Evolutionary conservation across 2,888 invertebrate species (phyloP), one percentile per base, ranked within the genome.

Genomic region (Mystacides longicornis): DNA sequence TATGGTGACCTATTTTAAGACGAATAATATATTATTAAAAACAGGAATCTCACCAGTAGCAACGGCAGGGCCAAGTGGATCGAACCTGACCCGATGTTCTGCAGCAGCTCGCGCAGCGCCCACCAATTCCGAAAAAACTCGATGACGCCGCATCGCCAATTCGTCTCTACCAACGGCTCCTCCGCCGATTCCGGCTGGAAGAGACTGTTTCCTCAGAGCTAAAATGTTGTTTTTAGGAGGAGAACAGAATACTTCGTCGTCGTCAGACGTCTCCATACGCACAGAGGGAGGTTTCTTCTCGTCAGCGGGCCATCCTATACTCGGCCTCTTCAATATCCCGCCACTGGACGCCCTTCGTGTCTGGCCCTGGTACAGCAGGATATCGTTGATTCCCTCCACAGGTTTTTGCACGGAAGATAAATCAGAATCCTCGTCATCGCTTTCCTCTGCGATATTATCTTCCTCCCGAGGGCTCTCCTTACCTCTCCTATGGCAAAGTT

Each of bases 81-180:
- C 86, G 72, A 87, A 87, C 60, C 85, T 80, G 63, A 88, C 87
- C 64, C 84, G 82, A 71, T 88, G 87, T 68, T 86, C 85, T 52
- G 82, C 81, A 51, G 85, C 83, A 63, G 83, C 84, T 66, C 84
- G 81, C 46, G 87, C 84, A 63, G 86, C 86, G 64, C 81, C 80
- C 62, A 89, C 79, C 57, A 89, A 78, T 67, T 89, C 89, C 52
- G 87, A 85, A 71, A 88, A 88, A 71, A 89, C 85, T 64, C 88
- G 78, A 69, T 88, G 88, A 55, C 88, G 78, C 60, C 86, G 79
- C 64, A 89, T 70, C 60, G 88, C 89, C 63, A 89, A 72, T 67
- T 89, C 88, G 70, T 89, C 89, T 56, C 85, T 81, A 53, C 87
- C 88, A 47, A 89, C 83, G 87, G 89, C 56, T 87, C 88, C 54